Evolutionary conservation across 2,113 vertebrate species (phyloP), one percentile per base, ranked within the genome.

Genomic region (Meleagris gallopavo): DNA sequence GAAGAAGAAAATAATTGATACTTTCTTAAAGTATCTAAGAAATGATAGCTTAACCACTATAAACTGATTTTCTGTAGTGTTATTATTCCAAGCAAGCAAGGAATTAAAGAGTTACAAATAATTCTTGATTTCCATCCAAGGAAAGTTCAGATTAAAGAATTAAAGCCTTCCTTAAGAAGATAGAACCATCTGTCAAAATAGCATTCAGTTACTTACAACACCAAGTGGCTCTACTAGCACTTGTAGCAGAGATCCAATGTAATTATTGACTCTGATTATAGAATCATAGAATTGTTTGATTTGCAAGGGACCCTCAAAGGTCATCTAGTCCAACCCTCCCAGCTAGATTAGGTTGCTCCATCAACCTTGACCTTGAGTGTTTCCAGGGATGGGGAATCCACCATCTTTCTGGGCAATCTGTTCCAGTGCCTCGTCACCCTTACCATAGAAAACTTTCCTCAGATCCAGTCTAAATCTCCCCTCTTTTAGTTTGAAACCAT

Each of bases 81-180:
- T 92, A 87, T 62, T 82, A 89, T 89, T 92, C 86, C 73, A 94
- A 93, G 81, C 55, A 84, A 93, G 58, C 81, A 85, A 89, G 78
- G 64, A 92, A 92, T 45, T 69, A 72, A 15, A 73, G 86, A 88
- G 80, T 89, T 89, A 94, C 45, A 84, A 83, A 29, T 89, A 96
- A 96, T 95, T 89, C 93, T 94, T 91, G 81, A 85, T 91, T 96
- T 92, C 72, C 71, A 94, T 92, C 75, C 89, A 96, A 94, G 58
- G 16, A 92, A 60, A 46, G 55, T 85, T 89, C 72, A 88, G 83
- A 57, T 96, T 95, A 96, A 61, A 46, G 91, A 85, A 92, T 94
- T 77, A 74, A 92, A 89, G 94, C 93, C 74, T 92, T 90, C 76
- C 83, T 87, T 86, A 91, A 91, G 94, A 93, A 94, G 89, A 92